phyloP scores from a whole-genome alignment of 2,888 invertebrate species.

The Dyspetes luteomarginatus region DNA sequence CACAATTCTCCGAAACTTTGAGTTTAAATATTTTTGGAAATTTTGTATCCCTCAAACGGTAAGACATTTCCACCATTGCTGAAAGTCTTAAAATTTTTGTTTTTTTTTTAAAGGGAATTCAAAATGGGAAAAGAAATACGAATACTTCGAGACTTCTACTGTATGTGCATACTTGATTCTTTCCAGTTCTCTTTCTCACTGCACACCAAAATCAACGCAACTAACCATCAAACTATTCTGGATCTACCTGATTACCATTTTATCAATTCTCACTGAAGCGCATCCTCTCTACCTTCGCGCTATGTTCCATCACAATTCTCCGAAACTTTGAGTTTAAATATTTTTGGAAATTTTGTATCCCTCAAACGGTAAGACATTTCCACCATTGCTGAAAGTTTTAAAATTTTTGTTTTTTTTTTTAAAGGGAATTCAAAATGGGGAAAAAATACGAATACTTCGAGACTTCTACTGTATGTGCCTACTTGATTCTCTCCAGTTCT shows the following conservation, averaged over 20 bases:
- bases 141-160: slow-evolving; percentile 8
- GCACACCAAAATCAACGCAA: slow-evolving; percentile 29
- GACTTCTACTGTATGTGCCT: slow-evolving; percentile 13
- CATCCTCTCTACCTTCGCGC: slow-evolving; percentile 65
- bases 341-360: background rate
- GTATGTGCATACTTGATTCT: slow-evolving; percentile 1
- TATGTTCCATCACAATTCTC: background rate
- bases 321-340: background rate
- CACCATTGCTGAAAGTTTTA: too few species aligned
- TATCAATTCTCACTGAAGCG: slow-evolving; percentile 78
- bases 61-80: too few species aligned
- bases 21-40: background rate
- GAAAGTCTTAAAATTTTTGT: too few species aligned
- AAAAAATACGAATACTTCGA: too few species aligned
- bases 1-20: background rate
- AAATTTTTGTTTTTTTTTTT: too few species aligned
- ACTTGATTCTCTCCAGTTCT: background rate
- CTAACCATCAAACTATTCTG: slow-evolving; percentile 48
- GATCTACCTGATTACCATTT: slow-evolving; percentile 76
- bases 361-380: too few species aligned
- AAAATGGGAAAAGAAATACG: too few species aligned
- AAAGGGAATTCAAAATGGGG: too few species aligned
- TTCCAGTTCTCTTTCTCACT: slow-evolving; percentile 1
- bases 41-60: too few species aligned
- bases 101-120: too few species aligned